phyloP scores from a whole-genome alignment of 2,888 invertebrate species.

The Magallana nippona region DNA sequence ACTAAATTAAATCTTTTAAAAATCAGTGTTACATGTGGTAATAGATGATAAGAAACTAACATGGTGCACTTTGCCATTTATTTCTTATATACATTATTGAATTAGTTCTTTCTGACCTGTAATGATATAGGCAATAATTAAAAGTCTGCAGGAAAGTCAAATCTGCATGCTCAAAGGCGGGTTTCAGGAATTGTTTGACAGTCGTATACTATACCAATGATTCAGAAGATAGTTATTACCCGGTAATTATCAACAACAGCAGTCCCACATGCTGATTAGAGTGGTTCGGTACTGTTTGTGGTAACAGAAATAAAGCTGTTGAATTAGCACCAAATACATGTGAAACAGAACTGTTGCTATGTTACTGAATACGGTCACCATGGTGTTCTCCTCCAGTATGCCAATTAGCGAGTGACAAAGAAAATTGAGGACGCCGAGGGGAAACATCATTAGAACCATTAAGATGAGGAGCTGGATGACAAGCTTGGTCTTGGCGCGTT shows the following conservation, averaged over 20 bases:
- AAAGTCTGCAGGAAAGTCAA: too few species aligned
- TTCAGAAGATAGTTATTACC: not conserved
- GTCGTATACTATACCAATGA: too few species aligned
- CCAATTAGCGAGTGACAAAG: conserved; percentile 56
- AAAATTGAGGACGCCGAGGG: conserved; percentile 70
- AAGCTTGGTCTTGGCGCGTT: conserved; percentile 70
- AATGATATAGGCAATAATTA: too few species aligned
- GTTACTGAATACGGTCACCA: conserved; percentile 65
- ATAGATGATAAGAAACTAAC: too few species aligned
- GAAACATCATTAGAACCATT: conserved; percentile 73
- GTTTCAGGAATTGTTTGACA: too few species aligned
- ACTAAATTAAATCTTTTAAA: too few species aligned
- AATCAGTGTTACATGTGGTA: too few species aligned
- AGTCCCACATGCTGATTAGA: conserved; percentile 72
- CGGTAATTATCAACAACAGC: conserved; percentile 66
- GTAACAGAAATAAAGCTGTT: conserved; percentile 76
- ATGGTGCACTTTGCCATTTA: too few species aligned
- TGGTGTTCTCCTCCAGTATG: not conserved
- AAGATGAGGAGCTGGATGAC: conserved; percentile 70
- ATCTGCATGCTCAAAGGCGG: too few species aligned
- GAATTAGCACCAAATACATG: conserved; percentile 73
- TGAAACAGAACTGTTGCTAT: conserved; percentile 74
- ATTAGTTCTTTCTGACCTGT: too few species aligned
- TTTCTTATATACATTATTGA: too few species aligned
- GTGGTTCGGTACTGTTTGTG: conserved; percentile 74